Conservation (phyloP, 1,140 invertebrate genomes). For the Archegozetes longisetosus region DNA sequence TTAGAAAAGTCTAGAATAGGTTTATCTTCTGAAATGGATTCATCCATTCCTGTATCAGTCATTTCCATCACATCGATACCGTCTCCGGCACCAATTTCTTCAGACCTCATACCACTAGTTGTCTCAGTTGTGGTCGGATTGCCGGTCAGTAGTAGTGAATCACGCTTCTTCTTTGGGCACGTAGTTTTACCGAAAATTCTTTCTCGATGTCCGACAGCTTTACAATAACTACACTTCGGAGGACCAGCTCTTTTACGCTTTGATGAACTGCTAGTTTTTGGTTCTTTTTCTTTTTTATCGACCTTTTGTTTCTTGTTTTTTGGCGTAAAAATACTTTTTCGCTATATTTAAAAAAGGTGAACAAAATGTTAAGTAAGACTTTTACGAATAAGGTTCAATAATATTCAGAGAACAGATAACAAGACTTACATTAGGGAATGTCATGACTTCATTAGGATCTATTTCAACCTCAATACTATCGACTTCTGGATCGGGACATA, state of each 20-base stretch:
- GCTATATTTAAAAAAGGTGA: background rate
- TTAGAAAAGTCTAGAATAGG: no score
- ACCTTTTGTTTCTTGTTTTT: background rate
- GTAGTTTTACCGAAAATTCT: constrained; percentile 1
- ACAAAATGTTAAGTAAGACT: background rate
- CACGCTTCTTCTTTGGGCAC: constrained; percentile 9
- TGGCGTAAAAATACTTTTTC: background rate
- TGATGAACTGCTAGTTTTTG: background rate
- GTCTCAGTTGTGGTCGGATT: background rate
- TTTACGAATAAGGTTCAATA: background rate
- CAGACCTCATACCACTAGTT: no score
- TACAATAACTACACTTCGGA: constrained; percentile 11
- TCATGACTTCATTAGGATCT: no score
- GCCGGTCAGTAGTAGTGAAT: background rate
- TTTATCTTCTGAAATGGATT: no score
- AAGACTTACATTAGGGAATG: no score
- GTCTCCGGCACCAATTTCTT: background rate
- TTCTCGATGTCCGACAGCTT: constrained; percentile 9
- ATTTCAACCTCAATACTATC: background rate
- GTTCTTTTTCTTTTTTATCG: background rate
- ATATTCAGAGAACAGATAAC: background rate
- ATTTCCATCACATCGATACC: no score
- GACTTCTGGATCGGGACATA: background rate
- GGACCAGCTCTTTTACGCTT: background rate
- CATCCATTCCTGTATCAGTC: no score